Base-by-base conservation (phyloP, 2,113 vertebrate species). In the Vidua macroura region DNA sequence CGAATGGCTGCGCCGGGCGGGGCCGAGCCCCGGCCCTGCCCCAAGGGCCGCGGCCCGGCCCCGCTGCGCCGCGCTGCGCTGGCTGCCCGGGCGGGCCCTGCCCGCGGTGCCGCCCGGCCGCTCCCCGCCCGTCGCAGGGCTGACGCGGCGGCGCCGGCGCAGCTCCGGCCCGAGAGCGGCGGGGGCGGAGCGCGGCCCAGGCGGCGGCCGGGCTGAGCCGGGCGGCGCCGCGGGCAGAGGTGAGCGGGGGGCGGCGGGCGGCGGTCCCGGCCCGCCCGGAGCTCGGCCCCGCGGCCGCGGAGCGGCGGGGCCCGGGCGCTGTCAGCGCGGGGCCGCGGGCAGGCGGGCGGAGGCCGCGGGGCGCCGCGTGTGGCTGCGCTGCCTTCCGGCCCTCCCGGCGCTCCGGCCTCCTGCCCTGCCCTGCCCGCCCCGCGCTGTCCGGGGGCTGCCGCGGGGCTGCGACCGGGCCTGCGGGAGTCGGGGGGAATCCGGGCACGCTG, bases 401-500 rank as follows among this genome's bases (percentile, higher is more conserved):
- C 6, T n/a, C 33, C 64, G 53, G 79, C 69, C 51, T 33, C 16
- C 20, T 10, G 69, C 48, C 15, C 20, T 10, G 69, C 48, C 15
- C 66, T 27, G 44, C n/a, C 41, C 31, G 18, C 27, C 10, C 18
- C 4, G 49, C n/a, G 15, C 12, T 4, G 51, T 2, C 37, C 18
- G 2, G 83, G 24, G 20, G n/a, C 11, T 75, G 83, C 56, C 33
- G 2, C 39, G 3, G 53, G 48, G 58, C 27, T 11, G 44, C 12
- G 62, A 3, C 41, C 4, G 74, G 25, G 69, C 53, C n/a, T 0
- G 28, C 8, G 60, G 67, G 56, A 33, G 18, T 10, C 33, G 9
- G 30, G 66, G 27, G 15, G 3, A 7, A 2, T 6, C 12, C 28
- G 2, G 74, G 24, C 35, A 5, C 28, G 5, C 14, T 0, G 43